phyloP scores from a whole-genome alignment of 1,140 invertebrate genomes.

The Babylonia areolata region DNA sequence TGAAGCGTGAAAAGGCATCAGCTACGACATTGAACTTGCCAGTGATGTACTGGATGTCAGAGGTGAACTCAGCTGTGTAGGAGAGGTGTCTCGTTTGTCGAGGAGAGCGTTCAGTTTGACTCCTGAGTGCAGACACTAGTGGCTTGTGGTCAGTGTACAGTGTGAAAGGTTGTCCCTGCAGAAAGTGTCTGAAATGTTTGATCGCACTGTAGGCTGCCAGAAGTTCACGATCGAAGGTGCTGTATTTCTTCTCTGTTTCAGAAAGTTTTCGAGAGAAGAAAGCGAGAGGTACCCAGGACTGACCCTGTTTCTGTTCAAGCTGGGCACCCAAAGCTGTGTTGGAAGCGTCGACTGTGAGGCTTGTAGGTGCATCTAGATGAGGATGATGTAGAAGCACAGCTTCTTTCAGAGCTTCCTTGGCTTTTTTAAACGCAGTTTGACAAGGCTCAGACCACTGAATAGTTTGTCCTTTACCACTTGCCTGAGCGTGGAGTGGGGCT shows the following conservation, averaged over 20 bases:
- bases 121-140: too few relatives aligned
- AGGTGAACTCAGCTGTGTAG: too few relatives aligned
- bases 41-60: too few relatives aligned
- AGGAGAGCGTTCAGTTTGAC: too few relatives aligned
- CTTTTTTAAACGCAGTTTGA: slow-evolving; percentile 23
- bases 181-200: slow-evolving; percentile 18
- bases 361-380: slow-evolving; percentile 6
- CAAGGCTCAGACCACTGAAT: slow-evolving; percentile 16
- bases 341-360: slow-evolving; percentile 21
- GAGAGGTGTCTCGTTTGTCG: too few relatives aligned
- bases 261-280: slow-evolving; percentile 30
- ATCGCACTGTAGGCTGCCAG: neutral
- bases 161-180: too few relatives aligned
- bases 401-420: slow-evolving; percentile 16
- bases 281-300: slow-evolving; percentile 20
- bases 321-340: slow-evolving; percentile 12
- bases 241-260: too few relatives aligned
- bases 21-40: too few relatives aligned
- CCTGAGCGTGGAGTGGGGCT: slow-evolving; percentile 12
- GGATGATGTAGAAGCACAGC: slow-evolving; percentile 21
- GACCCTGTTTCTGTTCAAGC: slow-evolving; percentile 4
- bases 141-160: too few relatives aligned
- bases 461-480: slow-evolving; percentile 26
- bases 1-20: too few relatives aligned
- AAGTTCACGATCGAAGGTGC: neutral